Evolutionary conservation across 2,113 vertebrate genomes (phyloP).

Genomic region (Puntigrus tetrazona): DNA sequence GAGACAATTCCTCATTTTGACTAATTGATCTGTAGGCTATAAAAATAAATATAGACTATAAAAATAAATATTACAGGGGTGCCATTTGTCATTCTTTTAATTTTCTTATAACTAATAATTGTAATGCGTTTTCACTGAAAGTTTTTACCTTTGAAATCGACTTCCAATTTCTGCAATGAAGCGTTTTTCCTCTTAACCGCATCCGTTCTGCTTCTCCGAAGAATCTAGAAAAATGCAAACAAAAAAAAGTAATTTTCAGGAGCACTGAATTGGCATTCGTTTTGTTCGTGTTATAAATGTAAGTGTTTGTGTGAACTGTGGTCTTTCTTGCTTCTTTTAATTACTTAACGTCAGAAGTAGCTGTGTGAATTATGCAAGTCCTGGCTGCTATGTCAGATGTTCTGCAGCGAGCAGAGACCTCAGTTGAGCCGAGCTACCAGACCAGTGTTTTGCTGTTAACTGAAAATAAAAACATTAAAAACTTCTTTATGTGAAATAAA

Average conservation of each 20-base stretch:
- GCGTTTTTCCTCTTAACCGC: neutral
- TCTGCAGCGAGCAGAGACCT: conserved; percentile 14
- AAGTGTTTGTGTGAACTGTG: neutral
- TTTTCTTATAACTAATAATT: no score
- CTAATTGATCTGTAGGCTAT: no score
- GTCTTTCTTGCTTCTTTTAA: conserved; percentile 16
- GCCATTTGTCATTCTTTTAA: neutral
- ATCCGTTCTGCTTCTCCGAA: neutral
- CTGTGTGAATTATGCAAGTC: conserved; percentile 6
- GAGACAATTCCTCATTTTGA: no score
- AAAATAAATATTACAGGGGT: neutral
- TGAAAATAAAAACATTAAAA: neutral
- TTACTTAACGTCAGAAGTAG: conserved; percentile 17
- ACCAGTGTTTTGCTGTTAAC: neutral
- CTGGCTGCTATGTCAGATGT: conserved; percentile 22
- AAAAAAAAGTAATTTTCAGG: neutral
- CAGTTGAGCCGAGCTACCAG: neutral
- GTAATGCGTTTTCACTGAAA: neutral
- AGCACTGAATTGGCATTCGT: neutral
- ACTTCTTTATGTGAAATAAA: neutral
- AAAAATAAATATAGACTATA: no score
- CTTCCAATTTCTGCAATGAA: neutral
- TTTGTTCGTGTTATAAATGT: neutral
- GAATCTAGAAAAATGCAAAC: neutral
- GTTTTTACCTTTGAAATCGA: neutral